A percentile compares a stretch with the other conserved stretches of the same genome.
Evolutionary conservation across 2,113 vertebrate species (phyloP).

Genomic region (Microtus oregoni): DNA sequence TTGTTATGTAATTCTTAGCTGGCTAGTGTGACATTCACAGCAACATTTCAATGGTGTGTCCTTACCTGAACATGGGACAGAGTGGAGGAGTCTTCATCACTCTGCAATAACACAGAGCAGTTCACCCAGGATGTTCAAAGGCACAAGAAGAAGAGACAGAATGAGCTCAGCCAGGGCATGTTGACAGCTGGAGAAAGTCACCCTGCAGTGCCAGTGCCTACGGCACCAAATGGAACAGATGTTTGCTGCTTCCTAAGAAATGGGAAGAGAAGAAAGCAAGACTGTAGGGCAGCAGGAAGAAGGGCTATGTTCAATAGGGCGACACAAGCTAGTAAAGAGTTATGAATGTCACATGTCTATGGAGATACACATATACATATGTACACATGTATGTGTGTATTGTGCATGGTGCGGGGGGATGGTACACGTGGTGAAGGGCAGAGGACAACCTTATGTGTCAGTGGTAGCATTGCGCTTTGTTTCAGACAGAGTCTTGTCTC

Average conservation of each 20-base stretch:
- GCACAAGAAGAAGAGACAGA: neutral
- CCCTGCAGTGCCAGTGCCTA: fast-evolving
- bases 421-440: neutral
- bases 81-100: neutral
- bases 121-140: neutral
- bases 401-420: neutral
- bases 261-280: neutral
- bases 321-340: neutral
- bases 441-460: neutral
- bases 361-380: neutral
- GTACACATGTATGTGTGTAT: neutral
- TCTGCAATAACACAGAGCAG: neutral
- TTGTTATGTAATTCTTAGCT: neutral
- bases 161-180: neutral
- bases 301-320: too few relatives aligned
- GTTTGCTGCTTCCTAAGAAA: neutral
- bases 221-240: neutral
- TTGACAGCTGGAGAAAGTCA: neutral
- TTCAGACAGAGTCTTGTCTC: neutral
- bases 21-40: neutral
- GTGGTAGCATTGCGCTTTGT: neutral
- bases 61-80: neutral
- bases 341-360: neutral
- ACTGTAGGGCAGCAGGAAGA: too few relatives aligned
- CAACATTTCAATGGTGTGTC: neutral